phyloP scores from a whole-genome alignment of 2,888 invertebrate genomes.

The Polyploca ridens region DNA sequence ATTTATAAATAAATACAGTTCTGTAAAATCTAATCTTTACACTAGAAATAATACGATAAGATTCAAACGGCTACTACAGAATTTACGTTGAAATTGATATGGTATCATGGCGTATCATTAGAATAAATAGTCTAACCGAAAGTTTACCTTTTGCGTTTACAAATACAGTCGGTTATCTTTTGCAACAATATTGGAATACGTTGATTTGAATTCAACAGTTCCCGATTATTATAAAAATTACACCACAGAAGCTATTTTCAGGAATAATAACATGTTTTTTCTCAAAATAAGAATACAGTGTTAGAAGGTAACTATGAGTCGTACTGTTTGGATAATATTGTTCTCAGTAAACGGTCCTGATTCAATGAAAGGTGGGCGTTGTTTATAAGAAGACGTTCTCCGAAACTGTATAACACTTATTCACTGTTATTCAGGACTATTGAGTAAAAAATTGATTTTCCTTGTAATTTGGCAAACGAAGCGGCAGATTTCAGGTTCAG shows the following conservation, averaged over 20 bases:
- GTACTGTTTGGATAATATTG: constrained; percentile 8
- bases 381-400: constrained; percentile 6
- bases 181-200: not conserved
- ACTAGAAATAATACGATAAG: constrained; percentile 4
- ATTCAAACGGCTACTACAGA: constrained; percentile 25
- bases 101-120: not conserved
- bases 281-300: too few species aligned
- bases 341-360: constrained; percentile 1
- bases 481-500: not conserved
- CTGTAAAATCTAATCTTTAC: not conserved
- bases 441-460: not conserved
- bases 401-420: not conserved
- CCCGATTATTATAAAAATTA: too few species aligned
- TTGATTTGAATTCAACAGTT: too few species aligned
- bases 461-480: not conserved
- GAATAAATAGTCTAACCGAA: not conserved
- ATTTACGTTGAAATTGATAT: constrained; percentile 27
- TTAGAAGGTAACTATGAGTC: not conserved
- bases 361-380: constrained; percentile 8
- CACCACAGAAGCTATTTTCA: too few species aligned
- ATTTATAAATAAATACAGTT: constrained; percentile 1
- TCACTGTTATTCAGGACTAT: not conserved
- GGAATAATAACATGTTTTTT: not conserved
- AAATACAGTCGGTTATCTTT: not conserved
- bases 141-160: not conserved